Conservation (phyloP, 2,113 vertebrate genomes). For the Callionymus lyra region DNA sequence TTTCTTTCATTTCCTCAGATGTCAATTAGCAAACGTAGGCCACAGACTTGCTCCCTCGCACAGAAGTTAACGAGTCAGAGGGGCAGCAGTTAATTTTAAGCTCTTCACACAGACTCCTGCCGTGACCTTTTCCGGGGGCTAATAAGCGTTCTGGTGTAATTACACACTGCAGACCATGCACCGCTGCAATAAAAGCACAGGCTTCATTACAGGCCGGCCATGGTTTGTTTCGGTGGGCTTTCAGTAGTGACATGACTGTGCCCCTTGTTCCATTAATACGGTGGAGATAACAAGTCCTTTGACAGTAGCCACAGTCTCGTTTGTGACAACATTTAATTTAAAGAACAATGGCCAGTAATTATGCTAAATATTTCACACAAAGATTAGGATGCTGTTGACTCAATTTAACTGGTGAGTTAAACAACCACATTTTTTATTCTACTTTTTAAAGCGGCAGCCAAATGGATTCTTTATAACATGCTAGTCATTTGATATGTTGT, state of each 20-base stretch:
- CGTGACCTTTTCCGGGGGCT: slow-evolving; percentile 41
- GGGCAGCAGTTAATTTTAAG: slow-evolving; percentile 15
- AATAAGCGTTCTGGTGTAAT: slow-evolving; percentile 35
- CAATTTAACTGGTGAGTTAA: too few relatives aligned
- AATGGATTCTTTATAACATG: too few relatives aligned
- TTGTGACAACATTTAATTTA: neutral
- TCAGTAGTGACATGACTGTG: slow-evolving; percentile 20
- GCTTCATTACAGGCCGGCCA: slow-evolving; percentile 30
- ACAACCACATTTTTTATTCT: too few relatives aligned
- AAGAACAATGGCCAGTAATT: neutral
- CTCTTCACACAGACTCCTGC: slow-evolving; percentile 8
- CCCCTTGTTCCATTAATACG: slow-evolving; percentile 7
- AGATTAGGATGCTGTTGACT: too few relatives aligned
- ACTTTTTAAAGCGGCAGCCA: too few relatives aligned
- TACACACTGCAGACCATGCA: slow-evolving; percentile 18
- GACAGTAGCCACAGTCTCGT: slow-evolving; percentile 11
- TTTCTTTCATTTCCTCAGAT: neutral
- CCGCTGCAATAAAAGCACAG: slow-evolving; percentile 19
- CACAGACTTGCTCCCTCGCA: neutral
- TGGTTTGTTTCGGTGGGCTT: slow-evolving; percentile 21
- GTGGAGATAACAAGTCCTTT: slow-evolving; percentile 17
- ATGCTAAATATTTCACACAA: neutral
- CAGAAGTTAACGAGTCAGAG: slow-evolving; percentile 3
- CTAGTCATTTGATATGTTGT: too few relatives aligned
- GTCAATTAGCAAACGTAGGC: slow-evolving; percentile 5